Percentiles rank a stretch among this genome's conserved stretches.
phyloP scores from a whole-genome alignment of 2,113 vertebrate species.

The Corythaeola cristata region DNA sequence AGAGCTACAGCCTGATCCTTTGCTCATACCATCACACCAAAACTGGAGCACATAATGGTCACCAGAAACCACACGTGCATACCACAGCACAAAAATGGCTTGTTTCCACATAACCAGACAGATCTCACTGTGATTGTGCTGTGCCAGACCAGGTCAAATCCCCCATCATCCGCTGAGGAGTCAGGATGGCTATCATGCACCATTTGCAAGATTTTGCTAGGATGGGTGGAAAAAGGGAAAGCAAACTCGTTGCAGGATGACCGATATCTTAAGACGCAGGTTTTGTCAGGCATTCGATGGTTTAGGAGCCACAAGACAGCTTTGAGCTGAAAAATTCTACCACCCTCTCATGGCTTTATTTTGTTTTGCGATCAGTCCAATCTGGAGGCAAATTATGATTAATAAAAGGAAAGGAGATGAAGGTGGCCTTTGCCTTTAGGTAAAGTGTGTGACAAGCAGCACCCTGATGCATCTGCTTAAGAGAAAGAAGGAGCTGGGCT shows the following conservation, averaged over 20 bases:
- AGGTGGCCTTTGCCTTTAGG: conserved; percentile 62
- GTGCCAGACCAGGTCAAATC: neutral
- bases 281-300: neutral
- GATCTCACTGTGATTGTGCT: neutral
- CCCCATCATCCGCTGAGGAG: neutral
- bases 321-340: conserved; percentile 32
- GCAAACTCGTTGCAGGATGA: accelerated
- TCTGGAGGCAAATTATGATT: conserved; percentile 19
- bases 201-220: neutral
- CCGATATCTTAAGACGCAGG: neutral
- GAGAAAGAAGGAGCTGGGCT: neutral
- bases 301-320: neutral
- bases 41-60: neutral
- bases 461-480: neutral
- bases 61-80: neutral
- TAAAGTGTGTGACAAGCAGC: conserved; percentile 41
- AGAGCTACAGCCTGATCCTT: neutral
- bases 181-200: accelerated
- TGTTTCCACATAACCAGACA: neutral
- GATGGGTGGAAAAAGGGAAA: neutral
- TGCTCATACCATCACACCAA: neutral
- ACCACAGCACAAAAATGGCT: neutral
- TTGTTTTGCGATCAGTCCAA: conserved; percentile 43
- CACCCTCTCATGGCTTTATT: conserved; percentile 8
- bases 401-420: conserved; percentile 30